A percentile compares a stretch with the other conserved stretches of the same genome.
Conservation (phyloP, 1,140 invertebrate genomes). For the Mercenaria mercenaria region DNA sequence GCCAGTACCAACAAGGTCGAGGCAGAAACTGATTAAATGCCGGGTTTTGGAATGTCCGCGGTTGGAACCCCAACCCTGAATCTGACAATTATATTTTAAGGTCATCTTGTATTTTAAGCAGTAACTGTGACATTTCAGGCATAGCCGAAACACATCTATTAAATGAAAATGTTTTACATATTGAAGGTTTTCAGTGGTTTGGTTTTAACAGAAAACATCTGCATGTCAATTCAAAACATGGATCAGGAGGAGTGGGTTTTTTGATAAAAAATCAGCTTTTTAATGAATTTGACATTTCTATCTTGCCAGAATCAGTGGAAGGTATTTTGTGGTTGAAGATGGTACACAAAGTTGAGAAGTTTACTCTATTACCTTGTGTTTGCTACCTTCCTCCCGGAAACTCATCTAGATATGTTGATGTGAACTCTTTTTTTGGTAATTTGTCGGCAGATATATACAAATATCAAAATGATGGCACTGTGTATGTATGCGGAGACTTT, state of each 20-base stretch:
- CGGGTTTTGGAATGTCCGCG: slow-evolving; percentile 30
- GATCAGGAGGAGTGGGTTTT: slow-evolving; percentile 46
- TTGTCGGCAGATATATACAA: slow-evolving; percentile 22
- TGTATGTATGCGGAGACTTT: background rate
- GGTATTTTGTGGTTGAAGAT: slow-evolving; percentile 53
- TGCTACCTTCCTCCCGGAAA: slow-evolving; percentile 53
- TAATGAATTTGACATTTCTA: slow-evolving; percentile 13
- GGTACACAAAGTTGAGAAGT: background rate
- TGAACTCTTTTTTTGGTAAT: slow-evolving; percentile 39
- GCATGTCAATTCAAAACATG: slow-evolving; percentile 41
- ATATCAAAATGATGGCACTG: slow-evolving; percentile 23
- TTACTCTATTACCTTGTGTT: slow-evolving; percentile 11
- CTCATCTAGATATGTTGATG: slow-evolving; percentile 31
- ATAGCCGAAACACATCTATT: slow-evolving; percentile 61
- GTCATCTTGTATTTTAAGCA: background rate
- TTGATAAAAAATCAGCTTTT: slow-evolving; percentile 26
- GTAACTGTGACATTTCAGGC: slow-evolving; percentile 51
- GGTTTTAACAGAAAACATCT: slow-evolving; percentile 37
- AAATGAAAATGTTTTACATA: background rate
- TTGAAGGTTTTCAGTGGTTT: slow-evolving; percentile 59
- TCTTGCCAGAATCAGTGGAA: slow-evolving; percentile 37
- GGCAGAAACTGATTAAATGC: background rate
- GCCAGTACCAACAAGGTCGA: background rate
- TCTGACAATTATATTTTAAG: slow-evolving; percentile 35
- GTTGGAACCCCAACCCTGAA: background rate